Evolutionary conservation across 2,113 vertebrate species (phyloP).

Genomic region (Colossoma macropomum): DNA sequence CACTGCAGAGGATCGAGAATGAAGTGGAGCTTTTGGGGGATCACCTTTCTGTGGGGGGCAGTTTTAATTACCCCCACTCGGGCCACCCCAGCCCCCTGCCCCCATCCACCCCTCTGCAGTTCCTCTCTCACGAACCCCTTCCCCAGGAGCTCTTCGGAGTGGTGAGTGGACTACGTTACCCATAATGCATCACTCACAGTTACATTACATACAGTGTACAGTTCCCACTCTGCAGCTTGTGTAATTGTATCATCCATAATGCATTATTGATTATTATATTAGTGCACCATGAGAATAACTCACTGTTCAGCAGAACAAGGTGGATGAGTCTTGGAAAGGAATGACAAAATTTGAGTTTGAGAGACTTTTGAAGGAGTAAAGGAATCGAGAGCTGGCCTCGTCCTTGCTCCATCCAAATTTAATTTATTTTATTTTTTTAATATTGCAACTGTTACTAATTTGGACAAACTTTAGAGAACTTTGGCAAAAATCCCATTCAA

Average conservation of each 20-base stretch:
- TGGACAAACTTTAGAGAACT: too few species aligned
- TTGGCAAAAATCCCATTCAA: too few species aligned
- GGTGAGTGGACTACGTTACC: conserved; percentile 77
- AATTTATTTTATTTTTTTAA: background rate
- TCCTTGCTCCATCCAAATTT: too few species aligned
- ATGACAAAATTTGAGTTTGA: too few species aligned
- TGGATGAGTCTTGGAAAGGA: too few species aligned
- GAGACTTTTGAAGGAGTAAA: too few species aligned
- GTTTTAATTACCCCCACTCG: conserved; percentile 90
- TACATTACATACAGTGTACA: background rate
- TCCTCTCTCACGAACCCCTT: conserved; percentile 92
- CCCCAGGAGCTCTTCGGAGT: conserved; percentile 95
- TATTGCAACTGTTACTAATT: too few species aligned
- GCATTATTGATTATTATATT: background rate
- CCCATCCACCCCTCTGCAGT: conserved; percentile 92
- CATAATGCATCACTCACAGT: background rate
- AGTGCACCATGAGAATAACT: too few species aligned
- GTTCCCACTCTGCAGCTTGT: background rate
- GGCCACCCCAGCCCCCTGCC: conserved; percentile 88
- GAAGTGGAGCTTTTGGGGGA: conserved; percentile 95
- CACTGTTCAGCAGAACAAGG: too few species aligned
- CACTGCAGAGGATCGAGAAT: conserved; percentile 96
- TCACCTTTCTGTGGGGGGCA: conserved; percentile 89
- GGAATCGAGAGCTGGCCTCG: too few species aligned
- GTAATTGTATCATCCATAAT: background rate